A percentile compares a stretch with the other conserved stretches of the same genome.
Evolutionary conservation across 2,797 vertebrate genomes (phyloP).

Genomic region (Pygocentrus nattereri): DNA sequence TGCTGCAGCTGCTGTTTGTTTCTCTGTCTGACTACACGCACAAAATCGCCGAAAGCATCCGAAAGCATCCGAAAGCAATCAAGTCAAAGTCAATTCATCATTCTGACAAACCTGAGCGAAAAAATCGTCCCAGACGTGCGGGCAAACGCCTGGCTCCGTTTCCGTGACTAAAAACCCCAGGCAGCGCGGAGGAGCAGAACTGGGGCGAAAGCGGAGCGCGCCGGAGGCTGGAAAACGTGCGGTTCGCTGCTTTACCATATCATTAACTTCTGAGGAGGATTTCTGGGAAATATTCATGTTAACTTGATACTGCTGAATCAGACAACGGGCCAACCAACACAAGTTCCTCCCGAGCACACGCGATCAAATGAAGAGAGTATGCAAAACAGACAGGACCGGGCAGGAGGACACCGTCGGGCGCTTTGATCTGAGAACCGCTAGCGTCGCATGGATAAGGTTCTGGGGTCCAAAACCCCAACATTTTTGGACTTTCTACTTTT

Average conservation of each 20-base stretch:
- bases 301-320: slow-evolving; percentile 61
- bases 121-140: not conserved
- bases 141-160: slow-evolving; percentile 4
- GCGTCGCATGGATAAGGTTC: not conserved
- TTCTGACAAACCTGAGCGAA: not conserved
- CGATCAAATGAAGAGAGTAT: slow-evolving; percentile 45
- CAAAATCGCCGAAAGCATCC: not conserved
- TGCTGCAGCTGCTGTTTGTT: not conserved
- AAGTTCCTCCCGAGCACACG: slow-evolving; percentile 34
- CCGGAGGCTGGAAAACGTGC: slow-evolving; percentile 22
- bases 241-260: slow-evolving; percentile 58
- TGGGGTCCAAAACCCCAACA: not conserved
- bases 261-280: slow-evolving; percentile 57
- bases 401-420: not conserved
- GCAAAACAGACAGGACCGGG: slow-evolving; percentile 31
- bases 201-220: slow-evolving; percentile 48
- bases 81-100: slow-evolving; percentile 7
- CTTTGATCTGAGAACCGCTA: slow-evolving; percentile 50
- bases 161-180: slow-evolving; percentile 39
- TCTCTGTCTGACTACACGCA: not conserved
- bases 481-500: not conserved
- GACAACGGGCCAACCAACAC: slow-evolving; percentile 53
- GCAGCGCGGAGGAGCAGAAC: slow-evolving; percentile 24
- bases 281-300: slow-evolving; percentile 62
- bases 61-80: not conserved